Conservation (phyloP, 2,888 invertebrate genomes). For the Suillia variegata region DNA sequence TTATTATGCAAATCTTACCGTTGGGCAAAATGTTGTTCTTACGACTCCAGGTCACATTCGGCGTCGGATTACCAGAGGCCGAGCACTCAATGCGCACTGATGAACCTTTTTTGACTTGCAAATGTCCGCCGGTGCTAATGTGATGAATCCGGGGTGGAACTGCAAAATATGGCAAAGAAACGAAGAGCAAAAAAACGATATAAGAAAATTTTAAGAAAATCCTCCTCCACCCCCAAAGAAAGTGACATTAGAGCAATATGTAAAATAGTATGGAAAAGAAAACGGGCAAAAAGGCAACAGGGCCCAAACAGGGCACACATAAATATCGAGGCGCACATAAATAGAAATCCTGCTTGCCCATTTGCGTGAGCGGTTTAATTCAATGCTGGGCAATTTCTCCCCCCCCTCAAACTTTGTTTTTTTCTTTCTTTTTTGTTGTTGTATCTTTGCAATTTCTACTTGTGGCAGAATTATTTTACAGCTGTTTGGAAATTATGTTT, state of each 20-base stretch:
- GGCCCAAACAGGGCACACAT: background rate
- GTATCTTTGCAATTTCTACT: conserved; percentile 27
- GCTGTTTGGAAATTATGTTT: conserved; percentile 46
- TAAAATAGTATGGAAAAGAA: background rate
- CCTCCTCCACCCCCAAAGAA: conserved; percentile 9
- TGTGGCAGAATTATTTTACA: conserved; percentile 54
- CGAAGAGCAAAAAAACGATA: conserved; percentile 32
- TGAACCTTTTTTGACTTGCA: conserved; percentile 75
- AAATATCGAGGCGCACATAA: background rate
- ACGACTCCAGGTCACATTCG: conserved; percentile 76
- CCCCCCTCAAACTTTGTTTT: background rate
- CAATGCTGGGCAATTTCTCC: conserved; percentile 15
- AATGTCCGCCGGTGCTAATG: conserved; percentile 68
- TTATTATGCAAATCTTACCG: conserved; percentile 53
- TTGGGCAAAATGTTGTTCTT: conserved; percentile 62
- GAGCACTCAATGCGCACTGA: conserved; percentile 79
- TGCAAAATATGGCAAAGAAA: conserved; percentile 47
- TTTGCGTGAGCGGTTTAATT: conserved; percentile 11
- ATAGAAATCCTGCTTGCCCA: background rate
- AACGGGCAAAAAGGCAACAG: conserved; percentile 3
- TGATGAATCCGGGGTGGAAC: conserved; percentile 71
- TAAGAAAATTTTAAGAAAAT: conserved; percentile 13
- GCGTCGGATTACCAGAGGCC: conserved; percentile 78
- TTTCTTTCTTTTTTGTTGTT: conserved; percentile 1
- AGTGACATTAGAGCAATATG: conserved; percentile 45